Evolutionary conservation across 35 echinoderm and acorn worm genomes (phyloP).

Genomic region (Heliocidaris erythrogramma): DNA sequence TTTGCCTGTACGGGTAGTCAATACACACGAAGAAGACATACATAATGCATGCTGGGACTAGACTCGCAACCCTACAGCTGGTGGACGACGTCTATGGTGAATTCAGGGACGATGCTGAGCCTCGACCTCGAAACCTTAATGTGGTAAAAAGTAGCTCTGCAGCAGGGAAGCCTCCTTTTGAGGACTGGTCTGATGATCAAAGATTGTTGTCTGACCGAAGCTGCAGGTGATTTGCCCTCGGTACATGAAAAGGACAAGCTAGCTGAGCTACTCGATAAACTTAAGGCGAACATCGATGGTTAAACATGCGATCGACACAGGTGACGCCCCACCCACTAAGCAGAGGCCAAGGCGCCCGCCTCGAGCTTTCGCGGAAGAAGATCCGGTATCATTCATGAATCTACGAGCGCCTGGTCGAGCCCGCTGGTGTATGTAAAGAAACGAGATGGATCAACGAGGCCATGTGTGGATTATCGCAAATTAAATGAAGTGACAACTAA

Average conservation of each 20-base stretch:
- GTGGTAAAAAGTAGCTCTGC: neutral
- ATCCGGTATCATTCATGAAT: conserved; percentile 41
- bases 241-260: neutral
- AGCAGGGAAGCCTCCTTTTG: neutral
- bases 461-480: conserved; percentile 51
- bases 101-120: neutral
- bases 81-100: neutral
- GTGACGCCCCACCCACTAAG: conserved; percentile 44
- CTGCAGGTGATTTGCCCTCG: neutral
- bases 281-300: conserved; percentile 51
- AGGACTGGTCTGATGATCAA: conserved; percentile 26
- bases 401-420: conserved; percentile 41
- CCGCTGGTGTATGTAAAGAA: conserved; percentile 41
- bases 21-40: too few species aligned
- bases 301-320: conserved; percentile 56
- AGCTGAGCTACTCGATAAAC: neutral
- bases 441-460: conserved; percentile 27
- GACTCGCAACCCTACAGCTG: too few species aligned
- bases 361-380: conserved; percentile 49
- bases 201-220: neutral
- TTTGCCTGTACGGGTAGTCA: too few species aligned
- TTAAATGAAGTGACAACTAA: conserved; percentile 44
- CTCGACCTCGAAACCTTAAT: neutral
- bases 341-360: conserved; percentile 51
- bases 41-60: too few species aligned